Evolutionary conservation across 92 coral and sea anemone species (phyloP), one percentile per base, ranked within the genome.

Genomic region (Siderastrea radians): DNA sequence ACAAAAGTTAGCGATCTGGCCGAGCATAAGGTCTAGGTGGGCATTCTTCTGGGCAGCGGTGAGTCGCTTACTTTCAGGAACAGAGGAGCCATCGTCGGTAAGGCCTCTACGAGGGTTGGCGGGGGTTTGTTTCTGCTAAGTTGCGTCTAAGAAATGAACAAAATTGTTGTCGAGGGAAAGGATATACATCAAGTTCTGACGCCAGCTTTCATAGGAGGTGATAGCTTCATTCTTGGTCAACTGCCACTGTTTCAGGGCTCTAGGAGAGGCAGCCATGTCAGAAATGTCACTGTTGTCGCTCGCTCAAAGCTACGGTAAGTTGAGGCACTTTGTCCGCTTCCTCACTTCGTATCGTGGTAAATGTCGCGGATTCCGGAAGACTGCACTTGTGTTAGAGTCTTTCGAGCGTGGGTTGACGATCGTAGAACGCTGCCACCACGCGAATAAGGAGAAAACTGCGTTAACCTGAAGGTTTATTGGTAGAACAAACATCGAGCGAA

Each of bases 211-310:
- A 68, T 72, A 81, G 50, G 87, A 90, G 16, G 90, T 90, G 58
- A 90, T 85, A 11, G 87, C 72, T 78, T 86, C 84, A 47, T 61
- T 80, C 53, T 92, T 84, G 51, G 91, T 53, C 47, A 92, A 75
- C 44, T 75, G 86, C 93, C 90, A 88, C 70, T 84, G 92, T 82
- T 82, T 88, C 47, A 26, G 94, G 88, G 86, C 92, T 55, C 88
- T 84, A 51, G 86, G 80, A 26, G 80, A 57, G 80, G 80, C 68
- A 61, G 93, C 91, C 91, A 86, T 91, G 75, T 77, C 82, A 74
- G 60, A n/a, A 89, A 68, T 68, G 77, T 72, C 75, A 46, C 68
- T 26, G 38, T 26, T 26, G 38, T 26, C 38, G 38, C 38, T 26
- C 38, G 38, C 38, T 26, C 38, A 26, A 26, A 26, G 38, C 38